Conservation (phyloP, 1,140 invertebrate genomes). For the Kradibia gibbosae region DNA sequence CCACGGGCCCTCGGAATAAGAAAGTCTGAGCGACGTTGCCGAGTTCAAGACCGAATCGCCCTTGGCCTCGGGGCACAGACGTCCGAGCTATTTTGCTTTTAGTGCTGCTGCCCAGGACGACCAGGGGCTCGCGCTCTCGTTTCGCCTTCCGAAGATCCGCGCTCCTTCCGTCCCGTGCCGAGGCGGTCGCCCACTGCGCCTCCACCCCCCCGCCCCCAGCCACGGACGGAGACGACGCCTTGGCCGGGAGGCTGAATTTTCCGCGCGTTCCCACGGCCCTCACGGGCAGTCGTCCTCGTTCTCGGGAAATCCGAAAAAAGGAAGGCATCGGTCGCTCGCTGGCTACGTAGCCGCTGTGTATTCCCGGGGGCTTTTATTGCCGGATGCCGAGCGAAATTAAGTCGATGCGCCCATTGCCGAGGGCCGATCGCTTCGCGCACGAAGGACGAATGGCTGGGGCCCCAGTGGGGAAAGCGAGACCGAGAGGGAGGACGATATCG, state of each 20-base stretch:
- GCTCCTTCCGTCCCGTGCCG: too few species aligned
- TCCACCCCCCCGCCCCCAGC: background rate
- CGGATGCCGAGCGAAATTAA: slow-evolving; percentile 46
- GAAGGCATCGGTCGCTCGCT: background rate
- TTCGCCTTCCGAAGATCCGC: background rate
- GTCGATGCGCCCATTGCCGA: slow-evolving; percentile 14
- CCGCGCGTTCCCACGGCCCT: background rate
- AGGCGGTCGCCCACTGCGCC: too few species aligned
- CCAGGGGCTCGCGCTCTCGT: background rate
- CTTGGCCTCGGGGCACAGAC: slow-evolving; percentile 53
- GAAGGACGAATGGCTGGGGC: background rate
- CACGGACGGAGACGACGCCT: background rate
- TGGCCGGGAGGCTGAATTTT: slow-evolving; percentile 16
- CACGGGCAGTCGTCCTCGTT: slow-evolving; percentile 16
- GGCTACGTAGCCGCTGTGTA: slow-evolving; percentile 10
- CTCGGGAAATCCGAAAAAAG: slow-evolving; percentile 33
- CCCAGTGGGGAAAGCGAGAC: background rate
- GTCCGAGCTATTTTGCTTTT: slow-evolving; percentile 52
- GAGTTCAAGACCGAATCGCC: slow-evolving; percentile 23
- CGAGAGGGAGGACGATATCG: too few species aligned
- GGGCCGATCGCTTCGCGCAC: slow-evolving; percentile 12
- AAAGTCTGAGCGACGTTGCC: slow-evolving; percentile 8
- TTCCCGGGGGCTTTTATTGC: slow-evolving; percentile 47
- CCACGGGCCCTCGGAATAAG: background rate
- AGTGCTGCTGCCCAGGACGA: background rate